Evolutionary conservation across 2,888 invertebrate species (phyloP), one percentile per base, ranked within the genome.

Genomic region (Pelosia muscerda): DNA sequence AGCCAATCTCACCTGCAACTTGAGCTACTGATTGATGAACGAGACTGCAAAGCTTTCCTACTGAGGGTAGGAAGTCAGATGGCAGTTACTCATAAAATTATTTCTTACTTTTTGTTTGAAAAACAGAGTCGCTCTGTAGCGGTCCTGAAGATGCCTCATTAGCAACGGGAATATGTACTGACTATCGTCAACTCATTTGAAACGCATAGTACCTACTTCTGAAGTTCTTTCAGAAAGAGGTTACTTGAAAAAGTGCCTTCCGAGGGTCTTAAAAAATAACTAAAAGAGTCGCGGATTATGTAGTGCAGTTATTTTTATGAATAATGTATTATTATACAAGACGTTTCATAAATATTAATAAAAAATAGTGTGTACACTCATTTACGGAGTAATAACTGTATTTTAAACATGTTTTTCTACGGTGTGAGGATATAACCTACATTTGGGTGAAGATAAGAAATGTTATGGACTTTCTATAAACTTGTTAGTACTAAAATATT

Each of bases 271-370:
- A 42, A 15, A n/a, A 42, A 49, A 49, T n/a, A 15, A 15, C 15
- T 38, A 15, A 38, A 38, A 10, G 10, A 31, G 9, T 10, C 1
- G 1, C 1, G 6, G 31, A 8, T 1, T 8, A 49, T 8, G 5
- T 3, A 2, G 19, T 4, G 49, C 8, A 42, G 19, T 0, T 49
- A n/a, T 1, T 2, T n/a, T n/a, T n/a, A 49, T 49, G 49, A 49
- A 49, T 49, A 28, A 49, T 49, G 19, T 49, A 49, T 31, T 19
- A 15, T 19, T 19, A 6, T 49, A 49, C 49, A 49, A 49, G n/a
- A 49, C n/a, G n/a, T 49, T 49, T n/a, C n/a, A 49, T 49, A n/a
- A 19, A 49, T 49, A 49, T 49, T 49, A n/a, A 49, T n/a, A 49
- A 9, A n/a, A 49, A 49, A n/a, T n/a, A n/a, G n/a, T 49, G 2